phyloP scores from a whole-genome alignment of 2,113 vertebrate species.

The Camelus bactrianus region DNA sequence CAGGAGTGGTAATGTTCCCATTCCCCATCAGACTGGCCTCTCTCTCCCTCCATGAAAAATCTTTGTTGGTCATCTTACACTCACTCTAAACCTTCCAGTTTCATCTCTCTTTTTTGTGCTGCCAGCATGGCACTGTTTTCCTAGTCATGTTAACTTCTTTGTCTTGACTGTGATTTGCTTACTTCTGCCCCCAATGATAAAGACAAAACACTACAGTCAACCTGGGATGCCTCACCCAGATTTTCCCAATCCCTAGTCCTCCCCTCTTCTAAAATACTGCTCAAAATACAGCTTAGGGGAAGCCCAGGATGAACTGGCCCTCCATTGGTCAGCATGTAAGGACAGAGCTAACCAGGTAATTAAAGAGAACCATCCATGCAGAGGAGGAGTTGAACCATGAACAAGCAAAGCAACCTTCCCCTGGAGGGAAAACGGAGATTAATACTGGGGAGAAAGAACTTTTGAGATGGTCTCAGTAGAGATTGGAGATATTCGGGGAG shows the following conservation, averaged over 20 bases:
- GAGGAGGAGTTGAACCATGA: not conserved
- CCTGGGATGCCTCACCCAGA: not conserved
- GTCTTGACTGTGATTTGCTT: not conserved
- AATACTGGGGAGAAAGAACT: not conserved
- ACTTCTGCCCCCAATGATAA: not conserved
- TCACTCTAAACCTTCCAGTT: not conserved
- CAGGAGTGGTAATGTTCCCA: not conserved
- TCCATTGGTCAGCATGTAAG: not conserved
- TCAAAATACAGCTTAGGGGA: not conserved
- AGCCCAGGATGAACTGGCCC: not conserved
- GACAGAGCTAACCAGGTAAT: not conserved
- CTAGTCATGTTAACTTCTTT: not conserved
- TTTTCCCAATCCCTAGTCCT: not conserved
- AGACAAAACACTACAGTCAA: not conserved
- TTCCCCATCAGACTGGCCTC: not conserved
- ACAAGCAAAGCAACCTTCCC: not conserved
- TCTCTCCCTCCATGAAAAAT: not conserved
- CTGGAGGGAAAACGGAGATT: not conserved
- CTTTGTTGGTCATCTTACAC: not conserved
- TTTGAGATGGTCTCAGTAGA: not conserved
- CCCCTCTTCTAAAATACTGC: not conserved
- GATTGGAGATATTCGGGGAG: not conserved
- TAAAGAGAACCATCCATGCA: not conserved
- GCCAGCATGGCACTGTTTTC: not conserved
- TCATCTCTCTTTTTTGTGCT: not conserved